Evolutionary conservation across 2,113 vertebrate species (phyloP), one percentile per base, ranked within the genome.

Genomic region (Tragulus kanchil): DNA sequence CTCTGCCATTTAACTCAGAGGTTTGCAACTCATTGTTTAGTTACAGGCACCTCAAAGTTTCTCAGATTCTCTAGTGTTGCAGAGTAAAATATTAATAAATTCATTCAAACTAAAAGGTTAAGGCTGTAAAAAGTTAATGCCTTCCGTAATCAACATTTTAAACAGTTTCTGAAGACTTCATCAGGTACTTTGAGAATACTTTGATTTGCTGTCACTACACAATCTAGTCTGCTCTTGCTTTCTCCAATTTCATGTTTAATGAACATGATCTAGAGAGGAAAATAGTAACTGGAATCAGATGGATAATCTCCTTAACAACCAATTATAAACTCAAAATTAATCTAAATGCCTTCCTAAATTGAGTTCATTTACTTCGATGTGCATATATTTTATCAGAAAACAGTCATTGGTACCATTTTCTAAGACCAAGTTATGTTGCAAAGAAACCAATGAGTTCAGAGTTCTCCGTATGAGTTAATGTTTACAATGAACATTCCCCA

Each of bases 301-400:
- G 5, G 28, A 73, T 82, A 7, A 31, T 85, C 19, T 85, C 42
- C 78, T 71, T 79, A 59, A 59, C 8, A 21, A 36, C 75, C 28
- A 4, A 58, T 58, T 69, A 84, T 58, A 50, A 89, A 23, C 4
- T 17, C 15, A 7, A 69, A 69, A 67, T 8, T 81, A 81, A 83
- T 79, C 50, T 85, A 90, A 95, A 90, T 78, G 31, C 17, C 25
- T 88, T 71, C 21, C 56, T 61, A 36, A 95, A 23, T 21, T 83
- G 17, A 87, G 26, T 59, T 64, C 14, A 77, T 12, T 23, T 88
- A 26, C 42, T 48, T 73, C 82, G 19, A 45, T 93, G 7, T 50
- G 73, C 1, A n/a, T 48, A n/a, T 64, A 17, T 56, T 93, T 95
- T 81, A 16, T 52, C 28, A 89, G 52, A 77, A 91, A 85, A 82